A percentile compares a stretch with the other conserved stretches of the same genome.
Evolutionary conservation across 2,113 vertebrate species (phyloP).

Genomic region (Fukomys damarensis): DNA sequence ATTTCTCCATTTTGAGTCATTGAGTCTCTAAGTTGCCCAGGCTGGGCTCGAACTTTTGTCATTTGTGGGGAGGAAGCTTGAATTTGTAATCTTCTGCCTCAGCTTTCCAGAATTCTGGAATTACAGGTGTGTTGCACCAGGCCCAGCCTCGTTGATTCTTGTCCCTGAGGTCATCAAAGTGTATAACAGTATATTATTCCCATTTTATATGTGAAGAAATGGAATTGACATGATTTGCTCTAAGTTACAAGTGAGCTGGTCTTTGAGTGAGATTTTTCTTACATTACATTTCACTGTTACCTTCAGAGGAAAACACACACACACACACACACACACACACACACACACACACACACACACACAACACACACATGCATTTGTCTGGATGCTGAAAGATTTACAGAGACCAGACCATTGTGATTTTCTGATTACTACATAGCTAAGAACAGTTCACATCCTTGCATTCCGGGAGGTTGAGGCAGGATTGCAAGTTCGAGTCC

Average conservation of each 20-base stretch:
- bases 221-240: background rate
- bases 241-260: background rate
- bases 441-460: background rate
- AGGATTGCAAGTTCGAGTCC: background rate
- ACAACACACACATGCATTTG: background rate
- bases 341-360: rapidly evolving
- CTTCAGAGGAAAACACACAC: background rate
- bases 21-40: background rate
- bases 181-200: background rate
- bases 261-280: background rate
- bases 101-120: background rate
- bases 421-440: background rate
- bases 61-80: background rate
- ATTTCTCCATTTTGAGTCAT: background rate
- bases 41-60: background rate
- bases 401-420: background rate
- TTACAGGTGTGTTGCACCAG: background rate
- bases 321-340: rapidly evolving
- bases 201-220: background rate
- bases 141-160: background rate
- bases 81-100: background rate
- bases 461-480: background rate
- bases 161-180: background rate
- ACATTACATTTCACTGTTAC: background rate
- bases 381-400: background rate